phyloP scores from a whole-genome alignment of 2,888 invertebrate genomes.

The Dysmachus trigonus region DNA sequence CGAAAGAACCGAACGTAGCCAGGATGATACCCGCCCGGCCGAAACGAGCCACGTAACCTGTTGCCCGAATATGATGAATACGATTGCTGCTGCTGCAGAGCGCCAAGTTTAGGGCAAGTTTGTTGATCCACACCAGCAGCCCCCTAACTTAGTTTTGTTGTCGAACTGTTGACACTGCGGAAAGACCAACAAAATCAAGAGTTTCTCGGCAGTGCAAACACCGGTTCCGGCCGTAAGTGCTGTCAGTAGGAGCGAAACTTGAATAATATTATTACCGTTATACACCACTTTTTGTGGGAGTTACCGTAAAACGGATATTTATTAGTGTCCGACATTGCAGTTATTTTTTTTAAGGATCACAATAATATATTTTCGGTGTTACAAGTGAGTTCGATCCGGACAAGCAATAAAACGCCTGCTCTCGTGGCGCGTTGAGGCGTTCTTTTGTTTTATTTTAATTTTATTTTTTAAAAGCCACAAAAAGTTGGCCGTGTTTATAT shows the following conservation, averaged over 20 bases:
- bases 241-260: slow-evolving; percentile 1
- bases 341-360: neutral
- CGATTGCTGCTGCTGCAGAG: slow-evolving; percentile 22
- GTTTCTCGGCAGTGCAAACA: slow-evolving; percentile 31
- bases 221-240: neutral
- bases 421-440: neutral
- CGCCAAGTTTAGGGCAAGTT: slow-evolving; percentile 42
- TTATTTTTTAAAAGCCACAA: neutral
- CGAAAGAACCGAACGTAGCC: neutral
- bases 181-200: slow-evolving; percentile 44
- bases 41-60: slow-evolving; percentile 23
- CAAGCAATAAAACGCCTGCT: neutral
- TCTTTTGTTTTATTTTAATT: neutral
- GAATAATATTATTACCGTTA: neutral
- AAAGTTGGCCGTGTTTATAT: neutral
- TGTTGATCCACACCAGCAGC: slow-evolving; percentile 34
- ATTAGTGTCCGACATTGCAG: too few species aligned
- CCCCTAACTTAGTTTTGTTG: slow-evolving; percentile 20
- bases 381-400: neutral
- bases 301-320: too few species aligned
- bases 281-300: neutral
- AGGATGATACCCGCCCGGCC: neutral
- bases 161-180: slow-evolving; percentile 34
- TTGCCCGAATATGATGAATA: slow-evolving; percentile 33
- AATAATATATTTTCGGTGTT: neutral